These are phyloP conservation scores for Squalus acanthias DNA, from an alignment of 2,797 vertebrate species.

Conservation along the genomic window DNA sequence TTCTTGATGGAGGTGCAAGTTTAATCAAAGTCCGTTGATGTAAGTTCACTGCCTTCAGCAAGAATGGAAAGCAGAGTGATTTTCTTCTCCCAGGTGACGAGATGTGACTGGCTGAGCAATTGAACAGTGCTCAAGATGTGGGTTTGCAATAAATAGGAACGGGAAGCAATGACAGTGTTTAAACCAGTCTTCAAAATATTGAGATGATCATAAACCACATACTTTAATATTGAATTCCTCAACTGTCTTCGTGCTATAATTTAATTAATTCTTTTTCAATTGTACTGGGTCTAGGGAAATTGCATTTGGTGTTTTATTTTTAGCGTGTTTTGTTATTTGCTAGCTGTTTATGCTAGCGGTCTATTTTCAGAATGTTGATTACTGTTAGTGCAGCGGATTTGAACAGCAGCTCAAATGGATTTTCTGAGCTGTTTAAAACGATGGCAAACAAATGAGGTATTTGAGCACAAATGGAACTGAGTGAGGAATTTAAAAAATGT, in stretches of 20 bases:
- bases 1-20: not conserved
- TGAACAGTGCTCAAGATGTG: not conserved
- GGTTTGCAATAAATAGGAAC: not conserved
- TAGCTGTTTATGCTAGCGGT: not conserved
- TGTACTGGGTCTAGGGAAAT: not conserved
- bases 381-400: slow-evolving; percentile 4
- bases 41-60: not conserved
- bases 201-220: not conserved
- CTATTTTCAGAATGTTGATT: slow-evolving; percentile 21
- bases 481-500: slow-evolving; percentile 19
- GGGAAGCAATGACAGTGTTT: not conserved
- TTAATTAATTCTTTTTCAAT: slow-evolving; percentile 7
- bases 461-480: not conserved
- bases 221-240: no score
- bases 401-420: slow-evolving; percentile 6
- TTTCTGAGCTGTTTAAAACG: slow-evolving; percentile 20
- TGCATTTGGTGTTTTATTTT: not conserved
- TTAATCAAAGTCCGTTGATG: not conserved
- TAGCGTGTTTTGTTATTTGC: not conserved
- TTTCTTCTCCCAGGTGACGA: not conserved
- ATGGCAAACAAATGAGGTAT: not conserved
- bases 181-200: not conserved
- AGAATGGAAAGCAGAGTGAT: not conserved
- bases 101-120: not conserved
- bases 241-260: not conserved